Evolutionary conservation across 2,888 invertebrate species (phyloP).

Genomic region (Hedychridium roseum): DNA sequence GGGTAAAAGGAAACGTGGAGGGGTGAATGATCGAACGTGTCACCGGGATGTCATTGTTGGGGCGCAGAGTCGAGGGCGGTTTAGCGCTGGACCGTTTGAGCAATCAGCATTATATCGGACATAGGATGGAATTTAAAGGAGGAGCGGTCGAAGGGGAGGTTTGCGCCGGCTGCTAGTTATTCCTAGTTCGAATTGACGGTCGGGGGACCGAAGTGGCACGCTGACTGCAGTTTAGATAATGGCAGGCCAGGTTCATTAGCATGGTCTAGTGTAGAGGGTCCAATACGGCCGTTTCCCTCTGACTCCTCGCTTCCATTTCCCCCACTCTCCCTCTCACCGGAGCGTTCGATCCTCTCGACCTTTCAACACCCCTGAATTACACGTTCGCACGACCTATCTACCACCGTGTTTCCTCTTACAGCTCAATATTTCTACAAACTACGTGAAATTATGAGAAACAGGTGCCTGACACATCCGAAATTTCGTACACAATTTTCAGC

Average conservation of each 20-base stretch:
- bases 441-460: no score
- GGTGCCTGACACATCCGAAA: no score
- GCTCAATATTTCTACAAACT: no score
- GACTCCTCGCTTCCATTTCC: conserved; percentile 8
- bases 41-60: no score
- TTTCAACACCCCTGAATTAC: no score
- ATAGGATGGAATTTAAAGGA: conserved; percentile 24
- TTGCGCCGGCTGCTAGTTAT: conserved; percentile 25
- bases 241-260: conserved; percentile 53
- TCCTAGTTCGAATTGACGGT: conserved; percentile 37
- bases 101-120: conserved; percentile 43
- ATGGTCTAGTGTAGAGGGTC: conserved; percentile 34
- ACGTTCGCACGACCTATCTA: no score
- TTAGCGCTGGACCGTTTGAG: conserved; percentile 35
- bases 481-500: no score
- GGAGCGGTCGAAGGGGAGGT: conserved; percentile 5
- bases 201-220: conserved; percentile 36
- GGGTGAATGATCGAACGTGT: no score
- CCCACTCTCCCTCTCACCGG: background rate
- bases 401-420: no score
- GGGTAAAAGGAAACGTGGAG: no score
- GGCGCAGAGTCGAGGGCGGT: background rate
- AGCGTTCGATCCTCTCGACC: conserved; percentile 8
- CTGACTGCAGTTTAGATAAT: conserved; percentile 52
- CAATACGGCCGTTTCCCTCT: no score